Evolutionary conservation across 2,113 vertebrate species (phyloP).

Genomic region (Rhinichthys klamathensis): DNA sequence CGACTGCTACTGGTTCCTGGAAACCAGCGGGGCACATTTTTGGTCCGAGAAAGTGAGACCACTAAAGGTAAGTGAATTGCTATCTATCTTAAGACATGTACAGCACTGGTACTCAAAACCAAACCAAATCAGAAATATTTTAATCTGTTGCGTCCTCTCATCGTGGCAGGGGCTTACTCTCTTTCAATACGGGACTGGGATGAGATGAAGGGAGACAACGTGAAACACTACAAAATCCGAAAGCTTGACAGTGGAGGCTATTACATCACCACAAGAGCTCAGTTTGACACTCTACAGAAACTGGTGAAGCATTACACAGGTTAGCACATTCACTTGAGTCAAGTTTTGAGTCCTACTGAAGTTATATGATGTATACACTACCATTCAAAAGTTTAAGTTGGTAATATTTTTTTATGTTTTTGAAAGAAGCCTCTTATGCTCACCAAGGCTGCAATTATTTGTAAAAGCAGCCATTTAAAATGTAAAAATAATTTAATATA

Average conservation of each 20-base stretch:
- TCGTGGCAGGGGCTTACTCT: conserved; percentile 89
- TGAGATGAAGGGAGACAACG: conserved; percentile 94
- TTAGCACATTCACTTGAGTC: conserved; percentile 52
- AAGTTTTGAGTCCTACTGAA: not conserved
- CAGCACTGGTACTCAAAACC: not conserved
- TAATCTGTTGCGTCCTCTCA: not conserved
- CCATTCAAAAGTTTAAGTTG: too few species aligned
- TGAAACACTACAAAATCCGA: conserved; percentile 99
- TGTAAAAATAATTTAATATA: too few species aligned
- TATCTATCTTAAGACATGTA: not conserved
- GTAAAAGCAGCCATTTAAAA: too few species aligned
- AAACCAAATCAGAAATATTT: not conserved
- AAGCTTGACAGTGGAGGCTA: conserved; percentile 98
- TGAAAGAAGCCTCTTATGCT: too few species aligned
- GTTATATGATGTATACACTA: not conserved
- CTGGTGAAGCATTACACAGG: conserved; percentile 97
- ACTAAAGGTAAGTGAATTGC: conserved; percentile 87
- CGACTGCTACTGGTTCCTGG: conserved; percentile 92
- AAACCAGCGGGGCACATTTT: conserved; percentile 92
- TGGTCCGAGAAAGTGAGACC: conserved; percentile 97
- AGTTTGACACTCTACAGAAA: conserved; percentile 96
- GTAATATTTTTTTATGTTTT: not conserved
- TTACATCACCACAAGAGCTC: conserved; percentile 97
- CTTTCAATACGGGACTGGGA: conserved; percentile 99
- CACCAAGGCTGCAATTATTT: too few species aligned